A percentile compares a stretch with the other conserved stretches of the same genome.
Conservation (phyloP, 2,797 vertebrate species). For the Bryconaethiops microstoma region DNA sequence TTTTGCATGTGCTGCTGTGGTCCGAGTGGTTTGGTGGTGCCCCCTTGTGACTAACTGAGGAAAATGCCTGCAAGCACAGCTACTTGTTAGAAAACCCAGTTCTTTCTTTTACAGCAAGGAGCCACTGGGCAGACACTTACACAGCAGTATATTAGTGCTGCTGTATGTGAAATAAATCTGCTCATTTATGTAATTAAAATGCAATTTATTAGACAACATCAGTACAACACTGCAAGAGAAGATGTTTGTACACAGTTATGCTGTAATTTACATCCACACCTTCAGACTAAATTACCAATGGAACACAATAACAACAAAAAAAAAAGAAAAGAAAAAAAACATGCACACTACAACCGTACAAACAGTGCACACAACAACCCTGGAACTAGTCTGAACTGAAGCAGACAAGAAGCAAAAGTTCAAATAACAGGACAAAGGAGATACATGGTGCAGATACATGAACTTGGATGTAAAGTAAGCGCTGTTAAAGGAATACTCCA, state of each 20-base stretch:
- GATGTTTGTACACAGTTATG: conserved; percentile 12
- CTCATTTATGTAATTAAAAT: not conserved
- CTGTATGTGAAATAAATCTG: not conserved
- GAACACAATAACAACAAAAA: not conserved
- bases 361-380: not conserved
- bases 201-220: conserved; percentile 79
- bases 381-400: not conserved
- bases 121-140: not conserved
- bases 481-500: not conserved
- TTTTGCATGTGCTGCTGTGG: not conserved
- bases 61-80: not conserved
- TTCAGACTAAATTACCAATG: conserved; percentile 6
- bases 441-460: not conserved
- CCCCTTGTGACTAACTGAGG: conserved; percentile 32
- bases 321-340: not conserved
- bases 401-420: conserved; percentile 12
- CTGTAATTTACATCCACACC: not conserved
- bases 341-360: not conserved
- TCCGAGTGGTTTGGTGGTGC: conserved; percentile 17
- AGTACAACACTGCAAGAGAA: conserved; percentile 61
- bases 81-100: not conserved
- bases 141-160: not conserved
- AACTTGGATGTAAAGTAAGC: not conserved
- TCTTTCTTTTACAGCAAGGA: not conserved
- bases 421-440: not conserved